These are phyloP conservation scores for Asobara japonica DNA, from an alignment of 1,140 invertebrate species.

Conservation along the genomic window DNA sequence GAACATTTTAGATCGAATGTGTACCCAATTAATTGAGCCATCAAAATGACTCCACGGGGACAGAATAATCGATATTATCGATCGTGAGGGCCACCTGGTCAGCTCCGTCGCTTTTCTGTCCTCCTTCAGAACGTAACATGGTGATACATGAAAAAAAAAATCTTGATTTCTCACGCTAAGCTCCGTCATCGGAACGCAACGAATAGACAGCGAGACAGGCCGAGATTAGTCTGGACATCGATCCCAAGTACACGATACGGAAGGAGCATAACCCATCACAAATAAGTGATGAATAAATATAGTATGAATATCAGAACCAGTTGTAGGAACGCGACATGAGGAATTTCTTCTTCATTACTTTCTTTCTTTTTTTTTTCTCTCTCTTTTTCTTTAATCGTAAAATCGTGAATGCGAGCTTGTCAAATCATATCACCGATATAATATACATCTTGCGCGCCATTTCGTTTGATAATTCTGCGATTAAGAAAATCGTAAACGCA, in stretches of 20 bases:
- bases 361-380: not conserved
- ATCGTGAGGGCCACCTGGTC: not conserved
- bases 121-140: not conserved
- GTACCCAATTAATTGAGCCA: not conserved
- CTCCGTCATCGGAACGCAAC: not conserved
- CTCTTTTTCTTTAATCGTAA: too few relatives aligned
- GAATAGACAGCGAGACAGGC: not conserved
- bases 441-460: not conserved
- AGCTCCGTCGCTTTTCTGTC: not conserved
- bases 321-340: not conserved
- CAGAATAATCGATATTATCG: slow-evolving; percentile 1
- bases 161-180: slow-evolving; percentile 13
- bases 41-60: not conserved
- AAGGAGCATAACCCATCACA: not conserved
- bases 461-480: not conserved
- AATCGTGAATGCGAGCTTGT: not conserved
- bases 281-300: not conserved
- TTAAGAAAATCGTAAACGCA: not conserved
- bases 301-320: not conserved
- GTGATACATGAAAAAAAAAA: not conserved
- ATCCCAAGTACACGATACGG: not conserved
- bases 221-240: slow-evolving; percentile 13
- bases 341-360: not conserved
- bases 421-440: not conserved
- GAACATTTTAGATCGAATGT: not conserved